Percentiles rank a stretch among this genome's conserved stretches.
Evolutionary conservation across 1,140 invertebrate species (phyloP).

Genomic region (Aphaenogaster floridana): DNA sequence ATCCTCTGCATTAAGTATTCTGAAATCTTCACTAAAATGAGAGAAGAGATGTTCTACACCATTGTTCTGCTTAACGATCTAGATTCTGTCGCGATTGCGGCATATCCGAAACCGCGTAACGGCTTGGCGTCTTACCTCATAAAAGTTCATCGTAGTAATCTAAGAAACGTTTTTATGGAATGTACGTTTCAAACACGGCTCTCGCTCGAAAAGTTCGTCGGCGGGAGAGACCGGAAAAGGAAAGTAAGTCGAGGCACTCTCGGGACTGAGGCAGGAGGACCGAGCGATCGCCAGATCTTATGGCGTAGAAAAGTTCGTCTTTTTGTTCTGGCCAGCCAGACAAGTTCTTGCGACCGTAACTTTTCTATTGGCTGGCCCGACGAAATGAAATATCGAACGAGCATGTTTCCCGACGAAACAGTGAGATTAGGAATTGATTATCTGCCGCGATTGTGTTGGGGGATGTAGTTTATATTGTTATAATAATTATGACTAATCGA

Average conservation of each 20-base stretch:
- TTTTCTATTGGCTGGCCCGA: slow-evolving; percentile 57
- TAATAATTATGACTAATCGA: neutral
- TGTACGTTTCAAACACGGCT: slow-evolving; percentile 2
- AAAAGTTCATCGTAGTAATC: slow-evolving; percentile 49
- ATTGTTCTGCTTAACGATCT: neutral
- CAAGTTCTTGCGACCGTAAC: slow-evolving; percentile 75
- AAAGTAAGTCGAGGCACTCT: slow-evolving; percentile 38
- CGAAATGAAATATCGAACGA: slow-evolving; percentile 65
- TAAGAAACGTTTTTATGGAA: slow-evolving; percentile 68
- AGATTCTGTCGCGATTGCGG: slow-evolving; percentile 43
- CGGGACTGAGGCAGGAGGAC: slow-evolving; percentile 34
- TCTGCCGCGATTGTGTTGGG: neutral
- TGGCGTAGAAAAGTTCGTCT: slow-evolving; percentile 70
- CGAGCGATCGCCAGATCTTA: slow-evolving; percentile 77
- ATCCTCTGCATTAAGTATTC: neutral
- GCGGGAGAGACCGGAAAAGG: slow-evolving; percentile 54
- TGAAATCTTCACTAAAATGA: neutral
- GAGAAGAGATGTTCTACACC: neutral
- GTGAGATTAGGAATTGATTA: slow-evolving; percentile 36
- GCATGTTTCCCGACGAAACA: slow-evolving; percentile 52
- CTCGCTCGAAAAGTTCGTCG: slow-evolving; percentile 60
- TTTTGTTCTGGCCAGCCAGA: slow-evolving; percentile 70
- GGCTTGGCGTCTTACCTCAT: slow-evolving; percentile 1
- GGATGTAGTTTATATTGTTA: neutral
- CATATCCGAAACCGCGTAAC: slow-evolving; percentile 32